Conservation (phyloP, 2,797 vertebrate genomes). For the Calcarius lapponicus region DNA sequence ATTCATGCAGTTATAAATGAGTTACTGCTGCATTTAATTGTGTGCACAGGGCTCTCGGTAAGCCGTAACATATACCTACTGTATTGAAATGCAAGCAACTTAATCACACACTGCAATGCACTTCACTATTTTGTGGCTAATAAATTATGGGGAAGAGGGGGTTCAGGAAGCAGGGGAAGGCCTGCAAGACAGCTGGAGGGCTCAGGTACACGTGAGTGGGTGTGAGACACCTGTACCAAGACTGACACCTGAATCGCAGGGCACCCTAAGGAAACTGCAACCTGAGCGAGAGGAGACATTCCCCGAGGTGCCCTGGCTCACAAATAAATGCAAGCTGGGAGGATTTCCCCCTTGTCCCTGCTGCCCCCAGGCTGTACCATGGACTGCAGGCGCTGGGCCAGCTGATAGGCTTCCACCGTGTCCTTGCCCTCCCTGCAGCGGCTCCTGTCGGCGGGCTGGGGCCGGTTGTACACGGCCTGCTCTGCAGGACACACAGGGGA, state of each 20-base stretch:
- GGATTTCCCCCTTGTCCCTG: rapidly evolving
- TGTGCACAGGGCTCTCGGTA: background rate
- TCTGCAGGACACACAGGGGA: slow-evolving; percentile 75
- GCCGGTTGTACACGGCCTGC: slow-evolving; percentile 93
- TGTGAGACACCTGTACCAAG: background rate
- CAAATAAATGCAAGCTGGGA: background rate
- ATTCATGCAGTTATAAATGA: background rate
- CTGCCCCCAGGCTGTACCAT: slow-evolving; percentile 79
- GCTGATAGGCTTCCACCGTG: slow-evolving; percentile 87
- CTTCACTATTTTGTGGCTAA: background rate
- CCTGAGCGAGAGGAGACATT: background rate
- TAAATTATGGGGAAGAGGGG: background rate
- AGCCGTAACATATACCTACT: background rate
- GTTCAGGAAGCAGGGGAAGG: background rate
- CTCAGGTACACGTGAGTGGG: rapidly evolving
- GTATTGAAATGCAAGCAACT: background rate
- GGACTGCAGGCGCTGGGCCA: slow-evolving; percentile 92
- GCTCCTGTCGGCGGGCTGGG: slow-evolving; percentile 84
- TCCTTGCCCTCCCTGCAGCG: slow-evolving; percentile 87
- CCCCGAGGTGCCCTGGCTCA: background rate
- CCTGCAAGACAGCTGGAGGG: background rate
- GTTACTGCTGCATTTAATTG: background rate
- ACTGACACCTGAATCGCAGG: background rate
- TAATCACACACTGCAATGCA: background rate
- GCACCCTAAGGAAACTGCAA: background rate